Conservation (phyloP, 2,113 vertebrate species). For the Corythornis cristatus region DNA sequence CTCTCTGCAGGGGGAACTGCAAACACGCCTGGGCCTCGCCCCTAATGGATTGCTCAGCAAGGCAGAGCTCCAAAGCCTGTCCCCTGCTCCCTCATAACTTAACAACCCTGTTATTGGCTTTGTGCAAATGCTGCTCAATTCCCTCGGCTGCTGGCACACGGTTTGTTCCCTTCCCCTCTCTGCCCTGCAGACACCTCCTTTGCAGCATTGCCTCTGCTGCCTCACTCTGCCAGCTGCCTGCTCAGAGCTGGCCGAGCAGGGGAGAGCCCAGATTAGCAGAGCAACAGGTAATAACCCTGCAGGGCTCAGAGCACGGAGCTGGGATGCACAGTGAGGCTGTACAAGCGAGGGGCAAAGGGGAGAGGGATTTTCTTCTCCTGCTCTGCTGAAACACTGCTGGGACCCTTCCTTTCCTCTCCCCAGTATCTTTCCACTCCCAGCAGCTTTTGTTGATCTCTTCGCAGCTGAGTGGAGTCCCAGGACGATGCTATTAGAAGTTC, state of each 20-base stretch:
- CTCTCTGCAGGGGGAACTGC: neutral
- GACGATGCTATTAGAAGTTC: fast-evolving
- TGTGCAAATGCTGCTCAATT: neutral
- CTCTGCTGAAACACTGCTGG: fast-evolving
- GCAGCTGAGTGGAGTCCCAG: neutral
- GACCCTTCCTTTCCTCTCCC: neutral
- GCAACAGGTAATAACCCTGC: neutral
- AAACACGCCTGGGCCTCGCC: neutral
- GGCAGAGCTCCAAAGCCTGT: neutral
- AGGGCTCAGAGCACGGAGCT: fast-evolving
- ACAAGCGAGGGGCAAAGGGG: fast-evolving
- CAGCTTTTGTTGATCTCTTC: neutral
- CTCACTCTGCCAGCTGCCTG: neutral
- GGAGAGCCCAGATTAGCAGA: neutral
- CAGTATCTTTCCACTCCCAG: neutral
- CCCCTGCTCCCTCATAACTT: neutral
- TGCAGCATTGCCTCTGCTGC: neutral
- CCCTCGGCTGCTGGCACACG: neutral
- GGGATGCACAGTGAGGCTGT: neutral
- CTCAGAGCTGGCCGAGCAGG: neutral
- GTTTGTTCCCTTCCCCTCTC: neutral
- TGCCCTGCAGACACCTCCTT: neutral
- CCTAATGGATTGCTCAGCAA: neutral
- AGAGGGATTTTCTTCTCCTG: neutral
- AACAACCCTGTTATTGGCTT: neutral